Base-by-base conservation (phyloP, 2,888 invertebrate species). In the Lochmaea crataegi region DNA sequence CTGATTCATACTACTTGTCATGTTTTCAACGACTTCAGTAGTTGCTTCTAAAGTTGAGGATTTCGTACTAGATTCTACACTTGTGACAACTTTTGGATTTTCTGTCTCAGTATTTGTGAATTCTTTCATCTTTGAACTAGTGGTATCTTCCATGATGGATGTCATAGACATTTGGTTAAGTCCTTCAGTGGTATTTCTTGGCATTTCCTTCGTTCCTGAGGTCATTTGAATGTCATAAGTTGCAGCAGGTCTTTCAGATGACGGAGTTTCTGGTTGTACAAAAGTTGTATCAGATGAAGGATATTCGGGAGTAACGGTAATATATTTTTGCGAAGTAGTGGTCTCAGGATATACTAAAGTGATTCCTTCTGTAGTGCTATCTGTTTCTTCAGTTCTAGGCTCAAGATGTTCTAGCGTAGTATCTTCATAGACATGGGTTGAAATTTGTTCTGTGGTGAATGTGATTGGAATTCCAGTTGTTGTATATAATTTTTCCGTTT, bases 291-390 rank as follows among this genome's bases (percentile, higher is more conserved):
- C 18, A 38, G 53, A 65, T 57, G 72, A 32, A 58, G 72, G 65
- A 63, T 74, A 75, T 65, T 76, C 58, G 51, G 78, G 78, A 48
- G 76, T 78, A 18, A 76, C 58, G 42, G 73, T 78, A 10, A 78
- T 38, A 68, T 63, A 74, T 74, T 73, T 71, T 65, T 76, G 75
- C 14, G 76, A 72, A 16, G 77, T 79, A 16, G 76, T 74, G 53
- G 74, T 80, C 41, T 61, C 11, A 7, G 78, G 77, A 67, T 72
- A 76, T n/a, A 78, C 56, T 7, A 73, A 53, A 41, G 63, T 22
- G 63, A 81, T 82, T 41, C 79, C 82, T 22, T 81, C 65, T 16
- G 75, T 66, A 41, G 74, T 76, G 42, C 51, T 60, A 3, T 41
- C 61, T 11, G 10, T n/a, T 61, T 61, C 61, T 5, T 41, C 41